Base-by-base conservation (phyloP, 2,113 vertebrate genomes). In the Octodon degus region DNA sequence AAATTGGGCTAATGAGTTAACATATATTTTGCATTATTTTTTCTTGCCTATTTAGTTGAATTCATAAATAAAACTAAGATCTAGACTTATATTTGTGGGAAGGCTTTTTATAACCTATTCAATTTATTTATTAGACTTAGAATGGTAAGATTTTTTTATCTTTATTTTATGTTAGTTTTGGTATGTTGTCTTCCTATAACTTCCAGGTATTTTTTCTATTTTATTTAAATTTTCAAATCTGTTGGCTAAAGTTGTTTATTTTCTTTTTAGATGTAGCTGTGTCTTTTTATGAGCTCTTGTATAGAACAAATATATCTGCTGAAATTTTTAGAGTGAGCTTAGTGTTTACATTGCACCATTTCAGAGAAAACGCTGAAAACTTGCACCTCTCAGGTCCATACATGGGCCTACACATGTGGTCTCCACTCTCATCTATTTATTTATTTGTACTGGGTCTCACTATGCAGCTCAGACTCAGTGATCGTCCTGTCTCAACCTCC, bases 251-350 rank as follows among this genome's bases (percentile, higher is more conserved):
- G 5, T 83, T 72, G 19, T 74, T 83, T 14, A 32, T 65, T 87
- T 92, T 81, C 60, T 85, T 79, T 84, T 86, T 91, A 19, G 74
- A 58, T 12, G 60, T 74, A 74, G 24, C n/a, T 40, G 7, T 74
- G 70, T 19, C 20, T 37, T 74, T 74, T 40, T 24, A 74, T n/a
- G 9, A 37, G 70, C 20, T 93, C 9, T 19, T 55, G 14, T 85
- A 40, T 10, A 43, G 20, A 63, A 53, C 47, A 85, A 80, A 82
- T 9, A 40, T 27, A 63, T 12, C 27, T 34, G 24, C 72, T 63
- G 86, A 70, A 85, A 25, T 92, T 86, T 83, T 90, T n/a, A 72
- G 5, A 79, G 30, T 86, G 60, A 93, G 43, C 14, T 62, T 90
- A 55, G 43, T 76, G 13, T 77, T 94, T 70, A 58, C 47, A 76